Evolutionary conservation across 2,113 vertebrate genomes (phyloP).

Genomic region (Beaufortia kweichowensis): DNA sequence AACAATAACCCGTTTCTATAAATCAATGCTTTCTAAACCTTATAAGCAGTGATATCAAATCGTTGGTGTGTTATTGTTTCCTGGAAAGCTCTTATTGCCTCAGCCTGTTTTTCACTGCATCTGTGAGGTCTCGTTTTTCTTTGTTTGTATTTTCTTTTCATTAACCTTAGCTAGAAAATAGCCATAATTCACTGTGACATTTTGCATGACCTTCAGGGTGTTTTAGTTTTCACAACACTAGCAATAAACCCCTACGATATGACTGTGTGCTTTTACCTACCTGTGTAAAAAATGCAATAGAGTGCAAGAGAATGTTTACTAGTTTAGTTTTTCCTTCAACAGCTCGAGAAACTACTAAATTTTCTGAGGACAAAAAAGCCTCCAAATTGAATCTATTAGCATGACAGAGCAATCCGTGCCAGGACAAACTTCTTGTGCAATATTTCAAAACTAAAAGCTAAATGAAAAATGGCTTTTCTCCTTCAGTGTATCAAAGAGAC

Average conservation of each 20-base stretch:
- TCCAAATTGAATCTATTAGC: slow-evolving; percentile 53
- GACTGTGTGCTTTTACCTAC: neutral
- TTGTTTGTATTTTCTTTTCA: slow-evolving; percentile 48
- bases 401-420: slow-evolving; percentile 50
- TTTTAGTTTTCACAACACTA: slow-evolving; percentile 20
- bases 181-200: slow-evolving; percentile 58
- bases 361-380: slow-evolving; percentile 33
- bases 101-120: slow-evolving; percentile 36
- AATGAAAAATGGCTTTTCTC: slow-evolving; percentile 53
- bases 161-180: slow-evolving; percentile 54
- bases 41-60: slow-evolving; percentile 20
- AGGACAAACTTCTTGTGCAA: slow-evolving; percentile 52
- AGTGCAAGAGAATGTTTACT: slow-evolving; percentile 22
- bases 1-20: slow-evolving; percentile 38
- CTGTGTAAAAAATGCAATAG: neutral
- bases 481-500: slow-evolving; percentile 50
- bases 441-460: slow-evolving; percentile 54
- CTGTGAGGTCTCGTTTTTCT: slow-evolving; percentile 31
- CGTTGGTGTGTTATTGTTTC: slow-evolving; percentile 41
- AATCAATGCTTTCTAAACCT: slow-evolving; percentile 17
- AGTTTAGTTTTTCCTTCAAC: neutral
- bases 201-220: slow-evolving; percentile 49
- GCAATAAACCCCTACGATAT: neutral
- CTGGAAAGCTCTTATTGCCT: slow-evolving; percentile 41
- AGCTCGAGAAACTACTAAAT: slow-evolving; percentile 23